Percentiles rank a stretch among this genome's conserved stretches.
phyloP scores from a whole-genome alignment of 1,140 invertebrate genomes.

The Meloidogyne exigua region DNA sequence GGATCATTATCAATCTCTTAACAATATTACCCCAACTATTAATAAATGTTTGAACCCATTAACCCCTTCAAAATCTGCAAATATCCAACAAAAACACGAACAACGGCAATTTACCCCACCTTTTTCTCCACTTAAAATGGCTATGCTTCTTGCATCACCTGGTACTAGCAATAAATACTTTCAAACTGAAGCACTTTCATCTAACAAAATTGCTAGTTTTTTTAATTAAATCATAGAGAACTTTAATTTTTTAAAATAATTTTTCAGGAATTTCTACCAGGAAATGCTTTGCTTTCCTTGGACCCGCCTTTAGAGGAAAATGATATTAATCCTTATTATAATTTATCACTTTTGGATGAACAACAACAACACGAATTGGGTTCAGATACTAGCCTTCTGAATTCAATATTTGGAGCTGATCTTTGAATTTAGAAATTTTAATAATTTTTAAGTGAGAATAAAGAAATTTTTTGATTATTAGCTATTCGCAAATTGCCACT shows the following conservation, averaged over 20 bases:
- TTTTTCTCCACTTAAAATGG: background rate
- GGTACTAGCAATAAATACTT: background rate
- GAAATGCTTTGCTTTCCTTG: background rate
- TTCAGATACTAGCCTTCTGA: background rate
- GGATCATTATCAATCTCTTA: background rate
- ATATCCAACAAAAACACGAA: background rate
- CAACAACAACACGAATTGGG: background rate
- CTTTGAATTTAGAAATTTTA: background rate
- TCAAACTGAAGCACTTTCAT: background rate
- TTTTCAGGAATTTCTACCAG: background rate
- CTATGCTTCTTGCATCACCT: conserved; percentile 1
- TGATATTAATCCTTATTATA: background rate
- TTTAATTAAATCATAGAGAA: background rate
- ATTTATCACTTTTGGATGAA: background rate
- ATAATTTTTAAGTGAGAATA: background rate
- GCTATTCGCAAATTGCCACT: too few species aligned
- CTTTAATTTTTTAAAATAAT: background rate
- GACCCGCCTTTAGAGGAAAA: background rate
- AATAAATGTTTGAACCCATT: background rate
- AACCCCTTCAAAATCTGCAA: background rate
- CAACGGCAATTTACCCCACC: background rate
- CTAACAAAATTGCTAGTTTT: background rate
- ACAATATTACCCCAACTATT: too few species aligned
- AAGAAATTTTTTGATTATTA: background rate
- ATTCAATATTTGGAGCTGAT: background rate